Evolutionary conservation across 2,797 vertebrate species (phyloP).

Genomic region (Sebastes matsubarae): DNA sequence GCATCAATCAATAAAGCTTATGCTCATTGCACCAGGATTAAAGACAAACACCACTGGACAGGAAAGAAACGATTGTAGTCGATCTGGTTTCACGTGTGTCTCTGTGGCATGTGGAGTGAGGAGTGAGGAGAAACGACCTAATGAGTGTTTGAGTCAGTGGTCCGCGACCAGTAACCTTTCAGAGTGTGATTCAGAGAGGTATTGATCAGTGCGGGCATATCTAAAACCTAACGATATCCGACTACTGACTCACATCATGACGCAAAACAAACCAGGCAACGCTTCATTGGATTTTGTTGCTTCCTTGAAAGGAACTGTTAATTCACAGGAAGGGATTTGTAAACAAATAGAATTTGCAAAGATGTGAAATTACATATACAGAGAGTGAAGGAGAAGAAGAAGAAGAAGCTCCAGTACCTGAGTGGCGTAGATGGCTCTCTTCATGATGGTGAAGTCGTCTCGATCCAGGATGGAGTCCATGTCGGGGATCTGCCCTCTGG

Average conservation of each 20-base stretch:
- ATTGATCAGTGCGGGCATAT: slow-evolving; percentile 17
- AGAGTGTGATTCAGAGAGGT: not conserved
- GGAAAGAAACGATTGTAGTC: not conserved
- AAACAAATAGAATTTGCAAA: not conserved
- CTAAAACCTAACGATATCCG: slow-evolving; percentile 25
- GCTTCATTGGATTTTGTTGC: not conserved
- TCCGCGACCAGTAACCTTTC: slow-evolving; percentile 34
- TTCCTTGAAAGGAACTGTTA: not conserved
- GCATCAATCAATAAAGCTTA: not conserved
- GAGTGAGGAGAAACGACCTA: not conserved
- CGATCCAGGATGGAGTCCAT: slow-evolving; percentile 92
- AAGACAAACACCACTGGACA: not conserved
- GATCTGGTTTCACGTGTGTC: not conserved
- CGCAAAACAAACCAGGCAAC: not conserved
- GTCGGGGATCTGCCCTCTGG: slow-evolving; percentile 94
- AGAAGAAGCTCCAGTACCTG: slow-evolving; percentile 83
- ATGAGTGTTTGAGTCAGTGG: not conserved
- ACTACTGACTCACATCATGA: not conserved
- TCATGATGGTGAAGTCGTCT: slow-evolving; percentile 96
- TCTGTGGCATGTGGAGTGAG: not conserved
- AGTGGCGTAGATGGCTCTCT: slow-evolving; percentile 96
- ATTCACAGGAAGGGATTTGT: not conserved
- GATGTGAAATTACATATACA: not conserved
- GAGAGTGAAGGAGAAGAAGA: not conserved
- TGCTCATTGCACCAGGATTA: not conserved